Percentiles rank a stretch among this genome's conserved stretches.
phyloP scores from a whole-genome alignment of 2,888 invertebrate species.

The Tetranychus piercei region DNA sequence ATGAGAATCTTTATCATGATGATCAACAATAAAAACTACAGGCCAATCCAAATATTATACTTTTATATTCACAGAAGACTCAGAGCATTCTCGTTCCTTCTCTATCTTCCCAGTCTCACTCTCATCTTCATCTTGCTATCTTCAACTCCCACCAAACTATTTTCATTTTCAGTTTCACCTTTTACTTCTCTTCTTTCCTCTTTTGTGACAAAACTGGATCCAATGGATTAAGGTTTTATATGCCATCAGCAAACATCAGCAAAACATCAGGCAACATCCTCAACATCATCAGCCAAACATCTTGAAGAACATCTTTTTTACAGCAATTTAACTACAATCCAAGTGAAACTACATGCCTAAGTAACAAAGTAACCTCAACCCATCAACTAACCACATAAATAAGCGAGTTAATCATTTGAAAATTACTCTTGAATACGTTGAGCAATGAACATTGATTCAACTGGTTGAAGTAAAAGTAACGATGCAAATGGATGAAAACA shows the following conservation, averaged over 20 bases:
- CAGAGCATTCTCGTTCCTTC: background rate
- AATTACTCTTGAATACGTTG: no score
- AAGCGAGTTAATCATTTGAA: no score
- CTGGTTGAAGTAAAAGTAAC: no score
- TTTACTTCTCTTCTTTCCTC: constrained; percentile 7
- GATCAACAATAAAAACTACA: background rate
- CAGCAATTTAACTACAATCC: no score
- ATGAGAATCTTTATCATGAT: background rate
- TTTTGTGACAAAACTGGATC: background rate
- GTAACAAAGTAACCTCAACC: no score
- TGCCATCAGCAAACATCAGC: background rate
- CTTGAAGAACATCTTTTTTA: background rate
- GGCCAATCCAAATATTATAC: background rate
- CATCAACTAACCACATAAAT: no score
- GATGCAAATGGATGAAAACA: no score
- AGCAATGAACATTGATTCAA: no score
- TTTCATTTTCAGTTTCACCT: constrained; percentile 2
- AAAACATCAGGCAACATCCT: background rate
- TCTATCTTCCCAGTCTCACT: constrained; percentile 4
- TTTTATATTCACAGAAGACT: no score
- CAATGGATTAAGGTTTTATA: background rate
- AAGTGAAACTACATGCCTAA: no score
- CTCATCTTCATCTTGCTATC: background rate
- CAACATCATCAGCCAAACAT: background rate
- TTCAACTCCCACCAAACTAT: background rate